These are phyloP conservation scores for Lasioglossum oenotherae DNA, from an alignment of 2,888 invertebrate genomes.

Conservation along the genomic window DNA sequence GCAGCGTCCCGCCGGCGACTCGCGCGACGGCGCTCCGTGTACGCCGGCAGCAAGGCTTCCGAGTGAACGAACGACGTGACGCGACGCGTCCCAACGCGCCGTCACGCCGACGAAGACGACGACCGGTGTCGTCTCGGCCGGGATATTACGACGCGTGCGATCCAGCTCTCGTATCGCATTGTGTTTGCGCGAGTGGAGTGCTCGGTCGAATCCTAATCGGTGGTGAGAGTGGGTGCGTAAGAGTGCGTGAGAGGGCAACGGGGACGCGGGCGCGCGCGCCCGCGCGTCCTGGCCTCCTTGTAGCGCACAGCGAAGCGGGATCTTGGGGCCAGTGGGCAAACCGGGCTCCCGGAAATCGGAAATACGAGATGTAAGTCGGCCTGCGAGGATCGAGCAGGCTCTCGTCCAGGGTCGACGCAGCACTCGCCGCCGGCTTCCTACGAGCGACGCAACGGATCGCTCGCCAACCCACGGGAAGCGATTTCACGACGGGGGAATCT, in stretches of 20 bases:
- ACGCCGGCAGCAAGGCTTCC: constrained; percentile 62
- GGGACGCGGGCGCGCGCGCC: not conserved
- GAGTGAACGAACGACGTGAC: constrained; percentile 19
- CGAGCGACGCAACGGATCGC: constrained; percentile 1
- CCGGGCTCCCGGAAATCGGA: constrained; percentile 9
- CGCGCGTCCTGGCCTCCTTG: constrained; percentile 10
- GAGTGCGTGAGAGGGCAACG: constrained; percentile 8
- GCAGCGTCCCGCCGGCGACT: constrained; percentile 67
- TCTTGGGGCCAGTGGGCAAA: not conserved
- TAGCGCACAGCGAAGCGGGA: not conserved
- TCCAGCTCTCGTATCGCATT: not conserved
- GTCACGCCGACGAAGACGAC: not conserved
- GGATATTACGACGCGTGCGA: not conserved
- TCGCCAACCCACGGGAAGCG: not conserved
- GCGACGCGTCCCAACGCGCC: not conserved
- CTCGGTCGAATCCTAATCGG: not conserved
- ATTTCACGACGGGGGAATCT: not conserved
- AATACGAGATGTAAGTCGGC: constrained; percentile 48
- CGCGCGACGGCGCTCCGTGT: constrained; percentile 61
- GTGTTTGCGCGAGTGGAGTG: constrained; percentile 46
- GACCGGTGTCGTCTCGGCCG: not conserved
- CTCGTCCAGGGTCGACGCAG: not conserved
- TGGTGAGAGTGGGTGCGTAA: not conserved
- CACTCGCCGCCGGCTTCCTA: not conserved
- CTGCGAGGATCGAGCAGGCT: constrained; percentile 5